Evolutionary conservation across 2,797 vertebrate genomes (phyloP).

Genomic region (Rhabdomys pumilio): DNA sequence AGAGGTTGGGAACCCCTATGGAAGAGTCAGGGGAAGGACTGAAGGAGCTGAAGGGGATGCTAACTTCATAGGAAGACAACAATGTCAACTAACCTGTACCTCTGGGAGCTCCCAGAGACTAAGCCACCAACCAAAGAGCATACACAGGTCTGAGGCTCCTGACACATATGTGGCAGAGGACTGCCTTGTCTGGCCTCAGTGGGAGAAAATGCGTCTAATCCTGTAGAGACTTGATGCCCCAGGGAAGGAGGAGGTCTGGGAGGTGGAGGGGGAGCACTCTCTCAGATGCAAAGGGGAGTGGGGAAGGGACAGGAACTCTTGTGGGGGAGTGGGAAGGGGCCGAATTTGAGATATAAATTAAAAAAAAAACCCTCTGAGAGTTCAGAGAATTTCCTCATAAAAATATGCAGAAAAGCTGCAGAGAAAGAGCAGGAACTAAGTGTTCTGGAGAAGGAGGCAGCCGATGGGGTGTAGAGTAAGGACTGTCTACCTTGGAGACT

Average conservation of each 20-base stretch:
- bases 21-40: neutral
- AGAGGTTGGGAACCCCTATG: neutral
- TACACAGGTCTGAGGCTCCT: neutral
- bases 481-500: neutral
- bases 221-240: neutral
- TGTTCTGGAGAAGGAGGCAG: neutral
- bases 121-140: neutral
- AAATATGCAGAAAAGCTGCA: neutral
- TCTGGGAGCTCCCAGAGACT: neutral
- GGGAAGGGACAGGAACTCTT: neutral
- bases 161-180: no score
- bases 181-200: neutral
- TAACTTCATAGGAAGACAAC: neutral
- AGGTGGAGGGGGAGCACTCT: neutral
- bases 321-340: neutral
- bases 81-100: neutral
- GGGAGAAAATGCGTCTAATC: neutral
- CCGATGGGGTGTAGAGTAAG: neutral
- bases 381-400: slow-evolving; percentile 37
- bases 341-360: neutral
- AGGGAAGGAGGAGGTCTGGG: neutral
- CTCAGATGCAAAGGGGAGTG: neutral
- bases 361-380: neutral
- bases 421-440: neutral
- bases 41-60: neutral